Base-by-base conservation (phyloP, 37 sponge, comb jelly and placozoan genomes). In the Dysidea cf. avara region DNA sequence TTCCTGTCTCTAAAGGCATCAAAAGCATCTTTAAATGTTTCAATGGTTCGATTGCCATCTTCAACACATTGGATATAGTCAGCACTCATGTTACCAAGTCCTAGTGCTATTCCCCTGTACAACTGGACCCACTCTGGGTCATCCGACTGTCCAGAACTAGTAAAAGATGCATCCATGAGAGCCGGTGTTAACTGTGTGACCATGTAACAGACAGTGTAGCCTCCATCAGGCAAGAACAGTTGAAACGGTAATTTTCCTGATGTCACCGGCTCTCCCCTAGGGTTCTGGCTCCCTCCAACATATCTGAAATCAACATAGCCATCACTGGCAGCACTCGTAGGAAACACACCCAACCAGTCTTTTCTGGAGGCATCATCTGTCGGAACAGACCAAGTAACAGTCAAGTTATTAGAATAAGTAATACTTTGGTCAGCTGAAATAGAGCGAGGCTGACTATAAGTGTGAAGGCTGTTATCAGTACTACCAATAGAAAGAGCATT, bases 311-410 rank as follows among this genome's bases (percentile, higher is more conserved):
- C 80, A 14, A 88, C 61, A 33, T 88, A 88, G 68, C 33, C 65
- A 30, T 65, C 50, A 4, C 55, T 37, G 37, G 60, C 20, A 25
- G 79, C 69, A 7, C 84, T 84, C 9, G 55, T 20, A 4, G 74
- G 83, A 49, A 74, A 83, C 2, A 88, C 70, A 9, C 84, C 88
- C n/a, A n/a, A n/a, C 89, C 89, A 88, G 65, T 88, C 89, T 64
- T 78, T 72, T 74, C 46, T 63, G 2, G 89, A 83, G 24, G 89
- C 84, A 37, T 88, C 72, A 33, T 88, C 84, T 0, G 31, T 26
- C 7, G 89, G 89, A 17, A 88, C 73, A 49, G 78, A 37, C 89
- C 89, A 88, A 35, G 79, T 66, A 38, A 88, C 84, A 0, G 84
- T 83, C 36, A 83, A 64, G 39, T 77, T 83, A 29, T 60, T 11